Evolutionary conservation across 2,888 invertebrate species (phyloP).

Genomic region (Diarsia dahlii): DNA sequence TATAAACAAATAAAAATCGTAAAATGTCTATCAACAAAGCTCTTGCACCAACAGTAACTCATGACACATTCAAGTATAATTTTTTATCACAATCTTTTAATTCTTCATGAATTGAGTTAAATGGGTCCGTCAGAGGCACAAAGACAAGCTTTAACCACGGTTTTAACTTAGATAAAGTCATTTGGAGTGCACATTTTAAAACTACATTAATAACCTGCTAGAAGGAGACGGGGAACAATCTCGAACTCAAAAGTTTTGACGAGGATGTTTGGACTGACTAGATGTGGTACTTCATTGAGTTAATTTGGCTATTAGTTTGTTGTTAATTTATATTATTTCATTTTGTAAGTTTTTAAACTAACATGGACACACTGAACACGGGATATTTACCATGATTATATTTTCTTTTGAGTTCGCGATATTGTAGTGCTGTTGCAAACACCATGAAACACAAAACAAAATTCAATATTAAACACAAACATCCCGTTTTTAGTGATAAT

Average conservation of each 20-base stretch:
- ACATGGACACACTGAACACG: too few species aligned
- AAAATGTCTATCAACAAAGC: conserved; percentile 19
- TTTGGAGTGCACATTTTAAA: conserved; percentile 86
- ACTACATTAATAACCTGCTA: conserved; percentile 86
- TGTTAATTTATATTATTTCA: background rate
- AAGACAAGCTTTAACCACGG: conserved; percentile 82
- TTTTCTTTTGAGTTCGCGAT: background rate
- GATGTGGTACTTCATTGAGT: conserved; percentile 39
- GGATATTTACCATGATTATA: background rate
- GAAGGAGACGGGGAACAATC: conserved; percentile 75
- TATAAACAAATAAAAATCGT: background rate
- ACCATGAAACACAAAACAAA: too few species aligned
- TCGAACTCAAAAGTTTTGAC: conserved; percentile 78
- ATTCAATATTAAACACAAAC: too few species aligned
- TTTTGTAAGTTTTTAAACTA: background rate
- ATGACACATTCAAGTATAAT: conserved; percentile 39
- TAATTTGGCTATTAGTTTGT: background rate
- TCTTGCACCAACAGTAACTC: conserved; percentile 41
- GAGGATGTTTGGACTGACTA: conserved; percentile 61
- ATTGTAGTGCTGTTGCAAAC: background rate
- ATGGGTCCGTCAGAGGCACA: conserved; percentile 81
- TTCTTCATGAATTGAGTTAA: conserved; percentile 78
- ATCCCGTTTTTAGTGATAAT: too few species aligned
- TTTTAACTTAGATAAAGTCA: conserved; percentile 85
- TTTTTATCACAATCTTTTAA: conserved; percentile 63